phyloP scores from a whole-genome alignment of 2,888 invertebrate genomes.

The Andrena bucephala region DNA sequence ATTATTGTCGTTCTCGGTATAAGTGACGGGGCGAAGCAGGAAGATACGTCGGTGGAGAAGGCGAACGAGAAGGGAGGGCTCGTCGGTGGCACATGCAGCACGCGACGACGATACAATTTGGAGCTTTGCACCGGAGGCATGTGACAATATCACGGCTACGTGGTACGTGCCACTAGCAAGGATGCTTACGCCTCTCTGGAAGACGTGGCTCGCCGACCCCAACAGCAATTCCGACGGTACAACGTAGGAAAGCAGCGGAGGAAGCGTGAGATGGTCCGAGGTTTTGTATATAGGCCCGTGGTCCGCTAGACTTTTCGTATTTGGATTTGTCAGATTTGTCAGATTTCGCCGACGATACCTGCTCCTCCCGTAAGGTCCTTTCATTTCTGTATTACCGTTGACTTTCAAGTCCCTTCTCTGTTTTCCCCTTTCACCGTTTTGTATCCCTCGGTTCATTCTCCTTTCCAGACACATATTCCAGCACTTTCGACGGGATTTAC shows the following conservation, averaged over 20 bases:
- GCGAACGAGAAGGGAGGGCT: slow-evolving; percentile 35
- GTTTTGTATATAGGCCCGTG: slow-evolving; percentile 53
- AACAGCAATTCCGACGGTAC: not conserved
- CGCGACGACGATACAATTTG: slow-evolving; percentile 82
- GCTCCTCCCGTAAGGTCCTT: slow-evolving; percentile 12
- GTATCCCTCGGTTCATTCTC: not conserved
- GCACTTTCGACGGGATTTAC: not conserved
- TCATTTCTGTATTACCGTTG: slow-evolving; percentile 39
- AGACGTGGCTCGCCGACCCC: slow-evolving; percentile 49
- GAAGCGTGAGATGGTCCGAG: slow-evolving; percentile 19
- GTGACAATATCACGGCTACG: slow-evolving; percentile 79
- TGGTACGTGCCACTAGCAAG: slow-evolving; percentile 76
- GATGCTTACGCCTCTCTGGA: slow-evolving; percentile 69
- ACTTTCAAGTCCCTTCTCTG: slow-evolving; percentile 6
- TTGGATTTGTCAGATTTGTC: slow-evolving; percentile 79
- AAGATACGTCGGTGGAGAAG: slow-evolving; percentile 26
- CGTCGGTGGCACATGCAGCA: slow-evolving; percentile 68
- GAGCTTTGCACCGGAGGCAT: slow-evolving; percentile 79
- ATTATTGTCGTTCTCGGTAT: slow-evolving; percentile 63
- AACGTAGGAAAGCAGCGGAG: not conserved
- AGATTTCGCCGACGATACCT: slow-evolving; percentile 72
- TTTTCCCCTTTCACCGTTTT: not conserved
- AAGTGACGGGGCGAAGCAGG: slow-evolving; percentile 22
- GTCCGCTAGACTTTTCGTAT: slow-evolving; percentile 71
- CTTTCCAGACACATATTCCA: not conserved